Percentiles rank a stretch among this genome's conserved stretches.
Evolutionary conservation across 1,140 invertebrate species (phyloP).

Genomic region (Cataglyphis hispanica): DNA sequence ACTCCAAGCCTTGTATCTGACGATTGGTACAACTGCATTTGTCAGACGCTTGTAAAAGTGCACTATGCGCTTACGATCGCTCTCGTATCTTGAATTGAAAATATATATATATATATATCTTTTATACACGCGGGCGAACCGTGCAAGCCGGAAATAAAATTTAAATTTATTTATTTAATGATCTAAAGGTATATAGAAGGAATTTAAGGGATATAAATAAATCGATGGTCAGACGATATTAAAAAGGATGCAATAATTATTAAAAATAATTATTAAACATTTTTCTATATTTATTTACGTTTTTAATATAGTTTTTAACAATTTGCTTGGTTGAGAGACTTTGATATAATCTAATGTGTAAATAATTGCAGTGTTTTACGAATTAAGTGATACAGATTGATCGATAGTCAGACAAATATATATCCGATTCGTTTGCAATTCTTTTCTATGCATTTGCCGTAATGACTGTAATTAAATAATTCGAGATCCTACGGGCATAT

Average conservation of each 20-base stretch:
- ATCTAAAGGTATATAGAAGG: not conserved
- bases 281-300: not conserved
- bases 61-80: not conserved
- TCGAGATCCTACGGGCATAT: not conserved
- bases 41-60: conserved; percentile 45
- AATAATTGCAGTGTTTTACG: not conserved
- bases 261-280: not conserved
- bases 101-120: not conserved
- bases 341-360: not conserved
- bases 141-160: not conserved
- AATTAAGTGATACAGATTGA: not conserved
- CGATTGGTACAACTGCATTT: conserved; percentile 62
- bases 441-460: not conserved
- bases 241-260: not conserved
- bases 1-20: conserved; percentile 66
- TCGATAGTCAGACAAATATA: not conserved
- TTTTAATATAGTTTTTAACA: not conserved
- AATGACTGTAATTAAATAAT: conserved; percentile 2
- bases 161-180: not conserved
- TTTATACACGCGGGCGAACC: not conserved
- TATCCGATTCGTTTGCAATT: not conserved
- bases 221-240: not conserved
- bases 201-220: not conserved
- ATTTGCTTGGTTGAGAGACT: not conserved
- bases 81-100: conserved; percentile 7